Evolutionary conservation across 2,797 vertebrate genomes (phyloP).

Genomic region (Phoxinus dragarum): DNA sequence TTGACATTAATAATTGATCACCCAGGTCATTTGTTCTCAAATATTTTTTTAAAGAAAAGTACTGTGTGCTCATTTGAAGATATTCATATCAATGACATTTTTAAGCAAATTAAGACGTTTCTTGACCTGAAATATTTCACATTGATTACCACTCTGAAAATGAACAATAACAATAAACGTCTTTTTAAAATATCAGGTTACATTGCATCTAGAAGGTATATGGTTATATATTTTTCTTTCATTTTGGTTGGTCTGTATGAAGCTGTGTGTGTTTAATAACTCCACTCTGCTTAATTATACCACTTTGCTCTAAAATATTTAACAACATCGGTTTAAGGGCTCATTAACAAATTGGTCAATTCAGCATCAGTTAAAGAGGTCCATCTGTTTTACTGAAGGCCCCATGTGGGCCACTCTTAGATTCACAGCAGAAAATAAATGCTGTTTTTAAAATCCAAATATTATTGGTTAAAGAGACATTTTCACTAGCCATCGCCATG

Average conservation of each 20-base stretch:
- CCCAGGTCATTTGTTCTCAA: background rate
- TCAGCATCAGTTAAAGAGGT: conserved; percentile 64
- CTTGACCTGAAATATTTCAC: background rate
- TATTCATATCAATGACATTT: background rate
- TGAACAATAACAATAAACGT: background rate
- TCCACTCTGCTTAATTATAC: conserved; percentile 46
- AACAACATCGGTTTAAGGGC: conserved; percentile 62
- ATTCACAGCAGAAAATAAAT: conserved; percentile 25
- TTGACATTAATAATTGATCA: background rate
- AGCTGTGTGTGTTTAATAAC: background rate
- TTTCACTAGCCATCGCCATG: background rate
- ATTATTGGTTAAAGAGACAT: conserved; percentile 8
- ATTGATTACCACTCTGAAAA: conserved; percentile 4
- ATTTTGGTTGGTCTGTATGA: conserved; percentile 3
- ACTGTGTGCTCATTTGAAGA: background rate
- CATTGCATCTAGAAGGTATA: background rate
- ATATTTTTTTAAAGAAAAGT: background rate
- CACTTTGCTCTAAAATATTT: conserved; percentile 64
- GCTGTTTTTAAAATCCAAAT: background rate
- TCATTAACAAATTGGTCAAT: conserved; percentile 66
- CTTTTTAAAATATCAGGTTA: background rate
- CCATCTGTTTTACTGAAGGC: conserved; percentile 61
- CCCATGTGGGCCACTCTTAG: conserved; percentile 43
- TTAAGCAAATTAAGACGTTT: background rate
- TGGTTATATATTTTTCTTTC: background rate